Evolutionary conservation across 2,113 vertebrate genomes (phyloP), one percentile per base, ranked within the genome.

Genomic region (Etheostoma spectabile): DNA sequence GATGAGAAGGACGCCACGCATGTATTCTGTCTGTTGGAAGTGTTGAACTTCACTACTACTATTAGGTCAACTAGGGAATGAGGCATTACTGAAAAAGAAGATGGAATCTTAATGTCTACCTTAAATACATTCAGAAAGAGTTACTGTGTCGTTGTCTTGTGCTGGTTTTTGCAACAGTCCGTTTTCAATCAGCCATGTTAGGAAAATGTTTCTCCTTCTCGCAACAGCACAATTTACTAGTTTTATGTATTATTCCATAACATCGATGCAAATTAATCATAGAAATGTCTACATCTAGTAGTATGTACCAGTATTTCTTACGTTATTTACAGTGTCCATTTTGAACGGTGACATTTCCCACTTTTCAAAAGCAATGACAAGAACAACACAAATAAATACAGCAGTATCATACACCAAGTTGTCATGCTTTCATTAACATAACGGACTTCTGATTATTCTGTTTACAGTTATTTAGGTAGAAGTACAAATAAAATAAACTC

Each of bases 121-220:
- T 93, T 89, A 92, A 93, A 95, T 96, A 95, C 95, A 95, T 96
- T 95, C 95, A 96, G 94, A 95, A 94, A 93, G 90, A 91, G 90
- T 94, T 91, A 94, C 94, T 93, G 92, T 94, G 90, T 95, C 91
- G 85, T 94, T 91, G 93, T 93, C 94, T 96, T 96, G 95, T 95
- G 95, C 95, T 95, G 95, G 94, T 96, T 96, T 95, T 94, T 95
- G 94, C 95, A 96, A 96, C 95, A 96, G 95, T 96, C 95, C 93
- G 95, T 96, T 96, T 95, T 95, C 95, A 95, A 95, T 96, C 95
- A 96, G 95, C 95, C 95, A 96, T 96, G 95, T 95, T 94, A 95
- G 92, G 94, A 94, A 94, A 94, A 89, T 93, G 84, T 93, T 90
- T 93, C 92, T 94, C 91, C 92, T 82, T 90, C 90, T 95, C 92